These are phyloP conservation scores for Amphipoea oculea DNA, from an alignment of 2,888 invertebrate genomes.

Conservation along the genomic window DNA sequence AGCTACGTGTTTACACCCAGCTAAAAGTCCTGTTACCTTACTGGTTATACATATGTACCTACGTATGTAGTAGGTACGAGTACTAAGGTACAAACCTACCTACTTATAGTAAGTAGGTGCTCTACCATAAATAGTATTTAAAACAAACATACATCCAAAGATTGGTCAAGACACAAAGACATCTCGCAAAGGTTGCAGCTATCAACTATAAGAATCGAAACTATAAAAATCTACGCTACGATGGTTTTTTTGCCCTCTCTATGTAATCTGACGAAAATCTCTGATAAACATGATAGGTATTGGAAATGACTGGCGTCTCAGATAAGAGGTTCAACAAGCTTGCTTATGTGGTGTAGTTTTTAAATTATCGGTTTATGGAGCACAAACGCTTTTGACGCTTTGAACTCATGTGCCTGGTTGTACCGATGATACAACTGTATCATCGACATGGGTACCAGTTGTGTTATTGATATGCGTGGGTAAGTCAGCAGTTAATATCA, in stretches of 20 bases:
- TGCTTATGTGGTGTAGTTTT: background rate
- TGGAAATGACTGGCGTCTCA: background rate
- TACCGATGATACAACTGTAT: background rate
- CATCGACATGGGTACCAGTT: background rate
- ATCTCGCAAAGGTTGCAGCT: background rate
- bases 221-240: background rate
- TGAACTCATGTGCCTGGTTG: background rate
- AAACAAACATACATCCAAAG: background rate
- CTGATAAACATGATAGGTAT: background rate
- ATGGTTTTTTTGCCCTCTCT: too few relatives aligned
- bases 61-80: background rate
- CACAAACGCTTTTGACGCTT: background rate
- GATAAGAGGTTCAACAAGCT: background rate
- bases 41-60: background rate
- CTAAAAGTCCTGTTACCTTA: conserved; percentile 1
- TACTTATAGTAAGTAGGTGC: background rate
- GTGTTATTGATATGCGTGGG: background rate
- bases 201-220: background rate
- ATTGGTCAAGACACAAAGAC: background rate
- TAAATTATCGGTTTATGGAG: background rate
- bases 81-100: background rate
- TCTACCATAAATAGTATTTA: background rate
- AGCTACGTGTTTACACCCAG: background rate
- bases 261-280: conserved; percentile 4
- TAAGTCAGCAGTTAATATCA: background rate